Conservation (phyloP, 2,113 vertebrate species). For the Dipodomys merriami region DNA sequence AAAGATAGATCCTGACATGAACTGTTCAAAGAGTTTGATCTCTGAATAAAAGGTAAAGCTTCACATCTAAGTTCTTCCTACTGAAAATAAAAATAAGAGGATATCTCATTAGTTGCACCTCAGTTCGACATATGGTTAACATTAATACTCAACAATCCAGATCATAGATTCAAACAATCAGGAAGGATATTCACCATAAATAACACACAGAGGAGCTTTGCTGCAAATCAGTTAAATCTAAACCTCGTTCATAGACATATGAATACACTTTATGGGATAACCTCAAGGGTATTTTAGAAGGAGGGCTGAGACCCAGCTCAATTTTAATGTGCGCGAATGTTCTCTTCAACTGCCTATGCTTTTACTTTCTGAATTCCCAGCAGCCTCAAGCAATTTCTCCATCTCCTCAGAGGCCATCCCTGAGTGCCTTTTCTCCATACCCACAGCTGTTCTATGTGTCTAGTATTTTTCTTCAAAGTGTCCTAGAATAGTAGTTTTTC, state of each 20-base stretch:
- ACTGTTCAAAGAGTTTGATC: constrained; percentile 9
- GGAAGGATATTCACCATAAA: not conserved
- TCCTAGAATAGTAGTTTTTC: not conserved
- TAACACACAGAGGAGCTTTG: not conserved
- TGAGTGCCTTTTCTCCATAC: not conserved
- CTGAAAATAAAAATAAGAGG: not conserved
- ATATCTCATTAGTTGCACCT: not conserved
- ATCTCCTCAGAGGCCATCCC: not conserved
- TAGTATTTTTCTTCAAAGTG: not conserved
- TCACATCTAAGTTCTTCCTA: not conserved
- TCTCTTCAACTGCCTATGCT: not conserved
- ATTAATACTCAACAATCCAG: not conserved
- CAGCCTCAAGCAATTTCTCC: not conserved
- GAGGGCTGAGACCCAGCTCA: not conserved
- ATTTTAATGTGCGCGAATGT: not conserved
- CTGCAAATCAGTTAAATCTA: constrained; percentile 39
- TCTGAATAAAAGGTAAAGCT: constrained; percentile 30
- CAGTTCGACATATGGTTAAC: not conserved
- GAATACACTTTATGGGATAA: not conserved
- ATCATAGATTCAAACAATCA: not conserved
- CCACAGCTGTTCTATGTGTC: not conserved
- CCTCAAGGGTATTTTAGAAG: not conserved
- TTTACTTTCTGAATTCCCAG: not conserved
- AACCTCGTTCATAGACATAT: not conserved
- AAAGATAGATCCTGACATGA: not conserved